phyloP scores from a whole-genome alignment of 1,140 invertebrate species.

The Lucilia sericata region DNA sequence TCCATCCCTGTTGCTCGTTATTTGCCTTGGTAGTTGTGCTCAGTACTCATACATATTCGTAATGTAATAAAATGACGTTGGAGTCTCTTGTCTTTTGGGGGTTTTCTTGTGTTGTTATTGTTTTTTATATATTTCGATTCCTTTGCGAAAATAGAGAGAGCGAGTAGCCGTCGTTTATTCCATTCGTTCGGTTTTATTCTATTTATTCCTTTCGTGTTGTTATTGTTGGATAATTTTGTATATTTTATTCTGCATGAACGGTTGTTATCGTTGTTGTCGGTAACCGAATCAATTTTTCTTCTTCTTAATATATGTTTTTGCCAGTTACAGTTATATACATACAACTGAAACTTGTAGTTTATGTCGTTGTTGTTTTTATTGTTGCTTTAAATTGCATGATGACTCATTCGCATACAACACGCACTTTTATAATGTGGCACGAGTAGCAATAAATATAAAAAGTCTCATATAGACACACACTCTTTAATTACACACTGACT shows the following conservation, averaged over 20 bases:
- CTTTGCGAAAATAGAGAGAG: no score
- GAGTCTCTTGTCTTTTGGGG: not conserved
- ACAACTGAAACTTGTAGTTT: not conserved
- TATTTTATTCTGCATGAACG: not conserved
- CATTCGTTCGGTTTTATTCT: not conserved
- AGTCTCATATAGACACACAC: not conserved
- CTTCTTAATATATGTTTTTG: not conserved
- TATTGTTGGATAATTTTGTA: not conserved
- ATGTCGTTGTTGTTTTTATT: constrained; percentile 25
- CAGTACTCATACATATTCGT: no score
- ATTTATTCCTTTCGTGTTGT: not conserved
- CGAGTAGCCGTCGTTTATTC: not conserved
- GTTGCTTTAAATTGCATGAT: constrained; percentile 26
- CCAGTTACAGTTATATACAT: not conserved
- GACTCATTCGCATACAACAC: constrained; percentile 36
- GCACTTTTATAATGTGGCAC: constrained; percentile 27
- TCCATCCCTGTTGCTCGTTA: no score
- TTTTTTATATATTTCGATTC: not conserved
- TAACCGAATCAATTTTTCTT: constrained; percentile 17
- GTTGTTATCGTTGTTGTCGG: not conserved
- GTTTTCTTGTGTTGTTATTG: not conserved
- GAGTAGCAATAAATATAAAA: not conserved
- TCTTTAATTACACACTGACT: not conserved
- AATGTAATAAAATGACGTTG: constrained; percentile 10
- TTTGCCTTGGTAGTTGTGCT: no score